Conservation (phyloP, 2,113 vertebrate genomes). For the Zosterops japonicus region DNA sequence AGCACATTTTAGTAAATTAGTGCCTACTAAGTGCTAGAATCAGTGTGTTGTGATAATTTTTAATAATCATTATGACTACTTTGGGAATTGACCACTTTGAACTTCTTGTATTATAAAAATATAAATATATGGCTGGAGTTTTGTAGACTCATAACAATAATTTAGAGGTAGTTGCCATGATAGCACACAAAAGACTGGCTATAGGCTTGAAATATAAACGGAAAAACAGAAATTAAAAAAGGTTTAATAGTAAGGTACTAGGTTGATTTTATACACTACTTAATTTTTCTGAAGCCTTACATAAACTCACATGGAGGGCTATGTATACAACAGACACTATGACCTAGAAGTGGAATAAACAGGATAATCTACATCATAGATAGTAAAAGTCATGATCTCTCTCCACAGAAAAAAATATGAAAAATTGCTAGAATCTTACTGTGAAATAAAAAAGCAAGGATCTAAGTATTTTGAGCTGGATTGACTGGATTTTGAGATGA, state of each 20-base stretch:
- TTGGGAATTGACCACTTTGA: not conserved
- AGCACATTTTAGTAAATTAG: not conserved
- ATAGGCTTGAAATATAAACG: not conserved
- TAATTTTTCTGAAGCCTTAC: not conserved
- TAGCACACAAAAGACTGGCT: not conserved
- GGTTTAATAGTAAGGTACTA: not conserved
- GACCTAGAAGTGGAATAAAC: not conserved
- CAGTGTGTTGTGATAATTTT: not conserved
- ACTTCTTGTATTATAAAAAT: not conserved
- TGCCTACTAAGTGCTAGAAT: not conserved
- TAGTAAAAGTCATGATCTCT: not conserved
- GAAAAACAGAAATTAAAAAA: not conserved
- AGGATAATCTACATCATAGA: not conserved
- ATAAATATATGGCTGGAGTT: not conserved
- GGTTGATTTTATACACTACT: not conserved
- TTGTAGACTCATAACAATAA: not conserved
- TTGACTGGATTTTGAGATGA: not conserved
- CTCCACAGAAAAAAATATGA: not conserved
- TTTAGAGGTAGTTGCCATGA: not conserved
- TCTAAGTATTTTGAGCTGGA: not conserved
- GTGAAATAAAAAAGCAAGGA: not conserved
- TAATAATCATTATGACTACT: not conserved
- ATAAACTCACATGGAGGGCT: not conserved
- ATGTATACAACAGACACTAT: not conserved
- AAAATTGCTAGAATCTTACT: not conserved